phyloP scores from a whole-genome alignment of 1,140 invertebrate species.

The Cydia strobilella region DNA sequence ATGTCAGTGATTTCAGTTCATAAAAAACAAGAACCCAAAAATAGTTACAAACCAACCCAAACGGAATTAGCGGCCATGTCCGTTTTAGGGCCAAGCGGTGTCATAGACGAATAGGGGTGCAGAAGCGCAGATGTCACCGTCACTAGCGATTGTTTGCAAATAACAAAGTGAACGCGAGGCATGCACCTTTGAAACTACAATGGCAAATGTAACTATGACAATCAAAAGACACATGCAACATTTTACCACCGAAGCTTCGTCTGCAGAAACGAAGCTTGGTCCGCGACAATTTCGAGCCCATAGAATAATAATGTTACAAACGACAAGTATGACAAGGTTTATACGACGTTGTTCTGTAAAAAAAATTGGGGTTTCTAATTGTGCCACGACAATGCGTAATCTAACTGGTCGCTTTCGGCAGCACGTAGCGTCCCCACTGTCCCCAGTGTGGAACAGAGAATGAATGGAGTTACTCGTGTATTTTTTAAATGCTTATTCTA shows the following conservation, averaged over 20 bases:
- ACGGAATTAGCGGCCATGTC: conserved; percentile 58
- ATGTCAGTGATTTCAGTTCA: not conserved
- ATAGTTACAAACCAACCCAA: conserved; percentile 17
- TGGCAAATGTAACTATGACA: not conserved
- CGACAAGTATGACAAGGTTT: not conserved
- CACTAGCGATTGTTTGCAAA: conserved; percentile 63
- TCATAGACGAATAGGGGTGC: conserved; percentile 34
- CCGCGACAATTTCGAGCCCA: not conserved
- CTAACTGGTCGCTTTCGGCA: conserved; percentile 71
- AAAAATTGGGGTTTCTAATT: conserved; percentile 64
- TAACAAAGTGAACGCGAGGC: conserved; percentile 60
- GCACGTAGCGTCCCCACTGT: conserved; percentile 56
- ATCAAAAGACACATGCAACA: not conserved
- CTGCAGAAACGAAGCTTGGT: not conserved
- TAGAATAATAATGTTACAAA: conserved; percentile 12
- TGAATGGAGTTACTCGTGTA: conserved; percentile 39
- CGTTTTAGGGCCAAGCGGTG: conserved; percentile 40
- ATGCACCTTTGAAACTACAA: not conserved
- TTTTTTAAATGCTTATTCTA: no score
- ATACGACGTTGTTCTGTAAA: not conserved
- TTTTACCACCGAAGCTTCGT: not conserved
- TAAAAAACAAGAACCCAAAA: not conserved
- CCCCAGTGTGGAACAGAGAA: conserved; percentile 38
- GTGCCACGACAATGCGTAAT: conserved; percentile 76
- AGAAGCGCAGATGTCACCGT: conserved; percentile 60